phyloP scores from a whole-genome alignment of 2,113 vertebrate genomes.

The Lepidothrix coronata region DNA sequence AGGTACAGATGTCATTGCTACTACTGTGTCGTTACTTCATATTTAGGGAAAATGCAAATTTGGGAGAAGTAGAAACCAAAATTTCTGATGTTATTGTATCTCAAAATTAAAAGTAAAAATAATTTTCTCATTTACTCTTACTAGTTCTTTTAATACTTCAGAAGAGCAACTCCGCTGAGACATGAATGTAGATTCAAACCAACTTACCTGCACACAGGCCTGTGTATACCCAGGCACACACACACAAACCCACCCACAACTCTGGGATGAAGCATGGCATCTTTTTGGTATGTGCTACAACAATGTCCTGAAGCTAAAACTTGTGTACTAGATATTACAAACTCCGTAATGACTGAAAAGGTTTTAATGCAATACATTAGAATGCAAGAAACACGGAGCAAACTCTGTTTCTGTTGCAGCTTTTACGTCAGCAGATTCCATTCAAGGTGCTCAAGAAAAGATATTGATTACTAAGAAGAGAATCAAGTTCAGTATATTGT shows the following conservation, averaged over 20 bases:
- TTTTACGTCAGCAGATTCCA: neutral
- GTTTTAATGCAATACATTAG: neutral
- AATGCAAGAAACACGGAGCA: neutral
- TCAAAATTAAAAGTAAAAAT: neutral
- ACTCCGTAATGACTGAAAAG: fast-evolving
- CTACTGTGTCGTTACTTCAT: too few relatives aligned
- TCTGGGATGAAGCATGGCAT: neutral
- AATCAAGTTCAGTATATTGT: neutral
- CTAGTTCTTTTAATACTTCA: neutral
- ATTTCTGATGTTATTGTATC: neutral
- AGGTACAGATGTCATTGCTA: neutral
- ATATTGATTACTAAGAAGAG: neutral
- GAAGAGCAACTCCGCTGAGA: neutral
- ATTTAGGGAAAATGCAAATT: neutral
- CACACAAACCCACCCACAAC: neutral
- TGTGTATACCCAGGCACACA: fast-evolving
- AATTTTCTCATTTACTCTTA: neutral
- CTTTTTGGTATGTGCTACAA: neutral
- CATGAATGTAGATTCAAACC: neutral
- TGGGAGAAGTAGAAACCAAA: neutral
- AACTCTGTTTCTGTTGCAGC: neutral
- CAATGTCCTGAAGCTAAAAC: neutral
- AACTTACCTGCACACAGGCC: fast-evolving
- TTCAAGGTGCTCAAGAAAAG: neutral
- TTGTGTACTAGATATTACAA: neutral